Conservation (phyloP, 2,888 invertebrate species). For the Tridacna gigas region DNA sequence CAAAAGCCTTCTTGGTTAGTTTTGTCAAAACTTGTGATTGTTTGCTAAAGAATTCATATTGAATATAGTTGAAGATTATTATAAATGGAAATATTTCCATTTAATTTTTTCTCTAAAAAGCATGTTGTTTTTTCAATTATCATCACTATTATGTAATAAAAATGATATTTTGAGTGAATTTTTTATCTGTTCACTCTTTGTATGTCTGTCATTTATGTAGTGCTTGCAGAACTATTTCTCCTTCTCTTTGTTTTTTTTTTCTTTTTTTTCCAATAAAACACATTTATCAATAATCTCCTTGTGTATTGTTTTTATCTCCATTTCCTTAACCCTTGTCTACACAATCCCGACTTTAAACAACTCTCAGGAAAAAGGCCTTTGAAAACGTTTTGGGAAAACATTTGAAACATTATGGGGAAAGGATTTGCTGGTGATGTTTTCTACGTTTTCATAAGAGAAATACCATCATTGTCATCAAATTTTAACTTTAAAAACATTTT, state of each 20-base stretch:
- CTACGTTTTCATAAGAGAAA: no score
- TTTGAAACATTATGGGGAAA: no score
- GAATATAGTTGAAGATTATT: neutral
- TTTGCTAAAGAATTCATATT: neutral
- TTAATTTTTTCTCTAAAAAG: neutral
- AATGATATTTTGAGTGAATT: conserved; percentile 21
- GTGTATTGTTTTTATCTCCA: no score
- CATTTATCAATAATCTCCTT: conserved; percentile 39
- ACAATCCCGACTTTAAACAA: no score
- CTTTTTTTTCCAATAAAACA: conserved; percentile 70
- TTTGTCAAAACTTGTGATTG: neutral
- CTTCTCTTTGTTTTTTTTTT: conserved; percentile 30
- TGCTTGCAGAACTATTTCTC: conserved; percentile 72
- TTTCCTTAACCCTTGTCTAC: no score
- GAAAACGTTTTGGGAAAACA: no score
- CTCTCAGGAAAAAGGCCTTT: no score
- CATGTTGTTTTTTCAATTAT: neutral
- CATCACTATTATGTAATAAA: conserved; percentile 3
- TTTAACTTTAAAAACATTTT: no score
- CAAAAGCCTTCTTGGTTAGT: no score
- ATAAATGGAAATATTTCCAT: neutral
- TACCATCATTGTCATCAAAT: no score
- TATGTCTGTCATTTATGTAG: conserved; percentile 64
- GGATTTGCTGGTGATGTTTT: no score
- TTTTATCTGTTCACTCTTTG: conserved; percentile 23